phyloP scores from a whole-genome alignment of 2,113 vertebrate species.

The Gambusia holbrooki region DNA sequence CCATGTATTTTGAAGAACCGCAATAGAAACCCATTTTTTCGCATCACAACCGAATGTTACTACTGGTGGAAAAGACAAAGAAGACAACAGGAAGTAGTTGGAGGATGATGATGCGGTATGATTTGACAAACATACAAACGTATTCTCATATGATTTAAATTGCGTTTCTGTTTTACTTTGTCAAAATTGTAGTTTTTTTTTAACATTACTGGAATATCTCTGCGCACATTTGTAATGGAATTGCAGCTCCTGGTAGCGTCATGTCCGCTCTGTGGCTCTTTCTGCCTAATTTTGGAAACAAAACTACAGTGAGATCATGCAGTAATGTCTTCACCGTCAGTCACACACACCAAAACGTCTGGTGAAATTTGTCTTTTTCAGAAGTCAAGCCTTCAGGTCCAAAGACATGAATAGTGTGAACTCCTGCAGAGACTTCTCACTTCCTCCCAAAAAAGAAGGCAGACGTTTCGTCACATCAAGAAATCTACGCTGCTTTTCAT shows the following conservation, averaged over 20 bases:
- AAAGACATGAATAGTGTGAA: neutral
- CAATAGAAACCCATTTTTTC: too few species aligned
- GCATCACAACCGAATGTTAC: too few species aligned
- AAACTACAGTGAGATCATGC: conserved; percentile 40
- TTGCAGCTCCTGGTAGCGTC: neutral
- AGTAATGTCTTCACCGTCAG: conserved; percentile 30
- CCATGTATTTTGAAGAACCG: too few species aligned
- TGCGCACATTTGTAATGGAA: too few species aligned
- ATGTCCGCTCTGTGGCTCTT: neutral
- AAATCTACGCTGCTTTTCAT: conserved; percentile 27
- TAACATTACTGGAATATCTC: too few species aligned
- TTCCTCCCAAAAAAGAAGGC: conserved; percentile 12
- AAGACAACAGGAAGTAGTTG: too few species aligned
- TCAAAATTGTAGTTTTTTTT: too few species aligned
- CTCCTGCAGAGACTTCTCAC: conserved; percentile 24
- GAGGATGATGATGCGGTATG: too few species aligned
- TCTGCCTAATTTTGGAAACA: neutral
- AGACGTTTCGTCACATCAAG: conserved; percentile 30
- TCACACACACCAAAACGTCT: conserved; percentile 20
- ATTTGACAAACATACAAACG: too few species aligned
- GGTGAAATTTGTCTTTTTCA: neutral
- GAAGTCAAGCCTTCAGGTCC: conserved; percentile 40
- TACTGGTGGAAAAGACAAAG: too few species aligned
- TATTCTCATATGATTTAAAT: too few species aligned
- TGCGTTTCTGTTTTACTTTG: too few species aligned